Base-by-base conservation (phyloP, 2,797 vertebrate species). In the Parambassis ranga region DNA sequence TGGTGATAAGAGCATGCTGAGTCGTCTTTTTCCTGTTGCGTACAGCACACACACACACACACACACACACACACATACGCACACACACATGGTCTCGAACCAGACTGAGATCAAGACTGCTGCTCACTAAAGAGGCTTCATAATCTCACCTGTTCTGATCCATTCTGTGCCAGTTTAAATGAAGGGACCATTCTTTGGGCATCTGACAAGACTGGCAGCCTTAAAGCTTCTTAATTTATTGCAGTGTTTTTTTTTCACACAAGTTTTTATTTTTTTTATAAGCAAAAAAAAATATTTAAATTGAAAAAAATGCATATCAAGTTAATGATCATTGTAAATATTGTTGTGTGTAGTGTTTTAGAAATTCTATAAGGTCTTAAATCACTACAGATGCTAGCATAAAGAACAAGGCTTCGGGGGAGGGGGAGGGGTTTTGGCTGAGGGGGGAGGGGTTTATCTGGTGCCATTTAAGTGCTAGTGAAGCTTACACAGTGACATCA, bases 211-310 rank as follows among this genome's bases (percentile, higher is more conserved):
- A 87, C 89, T 77, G 89, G 89, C 87, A 82, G 91, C 92, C 92
- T 94, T 93, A 92, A 92, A 81, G 83, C 80, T 82, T 84, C 63
- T 88, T 91, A 85, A 90, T 92, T 92, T 91, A 90, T 90, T 89
- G 86, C 77, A 84, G 83, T 85, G 71, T 88, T 89, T 78, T 74
- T 83, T 68, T 85, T 84, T 79, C 69, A 83, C 74, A 78, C 20
- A 11, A 75, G 63, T 79, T 87, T 76, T 84, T 53, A 18, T 77
- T 75, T 78, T 71, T 89, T 90, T 91, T 92, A 86, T 81, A 86
- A 83, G 80, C 76, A 67, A 79, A 87, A 84, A 67, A 79, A 87
- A 84, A 87, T 89, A 90, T 92, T 90, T 90, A 89, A 91, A 89
- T 83, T 73, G 41, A 70, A 65, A 75, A 77, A 72, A 74, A 83